Base-by-base conservation (phyloP, 2,888 invertebrate species). In the Oegoconia quadripuncta region DNA sequence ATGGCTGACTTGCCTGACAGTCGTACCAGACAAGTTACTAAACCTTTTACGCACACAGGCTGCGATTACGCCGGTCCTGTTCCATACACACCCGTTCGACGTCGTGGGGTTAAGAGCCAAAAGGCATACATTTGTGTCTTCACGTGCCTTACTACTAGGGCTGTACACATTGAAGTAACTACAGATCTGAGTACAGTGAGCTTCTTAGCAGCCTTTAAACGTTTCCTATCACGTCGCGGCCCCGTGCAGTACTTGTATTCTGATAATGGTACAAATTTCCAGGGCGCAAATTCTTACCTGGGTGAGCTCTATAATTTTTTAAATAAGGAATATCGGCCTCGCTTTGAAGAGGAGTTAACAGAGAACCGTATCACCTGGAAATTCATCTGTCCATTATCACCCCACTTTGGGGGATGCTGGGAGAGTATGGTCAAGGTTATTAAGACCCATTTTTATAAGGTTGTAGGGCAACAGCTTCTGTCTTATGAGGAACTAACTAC, bases 141-240 rank as follows among this genome's bases (percentile, higher is more conserved):
- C 17, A 34, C 36, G 0, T 48, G 45, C 13, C 16, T 50, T 11
- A 34, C 37, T 17, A 44, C 44, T 7, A 37, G 40, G 13, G 44
- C 46, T 1, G 29, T 44, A 3, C 49, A 49, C 12, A 41, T 44
- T 3, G 49, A 49, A 34, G n/a, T 49, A 7, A 41, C 40, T 7
- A 35, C 37, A 1, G 46, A 46, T 15, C 30, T 51, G 11, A 38
- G 33, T 8, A 45, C 48, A 6, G 39, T 34, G 1, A 22, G 33
- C 12, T 51, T 51, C 26, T 11, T 48, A 7, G 26, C 30, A 7
- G 48, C 48, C 0, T 43, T 51, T 5, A 51, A 46, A 20, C 38
- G 48, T 3, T 50, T 46, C 33, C 29, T 50, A 3, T 30, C 51
- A n/a, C 42, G 46, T 11, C 42, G 51, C 5, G 47, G 51, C 8